Base-by-base conservation (phyloP, 1,140 invertebrate species). In the Rhagoletis zephyria region DNA sequence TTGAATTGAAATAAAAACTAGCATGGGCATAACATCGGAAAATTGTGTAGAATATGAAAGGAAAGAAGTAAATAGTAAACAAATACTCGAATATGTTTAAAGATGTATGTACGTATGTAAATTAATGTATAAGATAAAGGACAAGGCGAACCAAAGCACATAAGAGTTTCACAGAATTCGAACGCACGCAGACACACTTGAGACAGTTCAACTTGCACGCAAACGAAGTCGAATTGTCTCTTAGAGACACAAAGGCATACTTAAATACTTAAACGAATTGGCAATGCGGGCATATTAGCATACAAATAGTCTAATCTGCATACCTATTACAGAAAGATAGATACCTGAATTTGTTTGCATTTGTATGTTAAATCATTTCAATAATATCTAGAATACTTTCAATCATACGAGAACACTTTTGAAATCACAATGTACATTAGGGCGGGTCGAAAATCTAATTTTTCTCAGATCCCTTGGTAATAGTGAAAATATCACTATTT, bases 1-100 rank as follows among this genome's bases (percentile, higher is more conserved):
- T 5, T 48, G 0, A 10, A 6, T 48, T 42, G 74, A 81, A 81
- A 81, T 81, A 81, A 56, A 56, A 30, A 81, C 74, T 81, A 81
- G 19, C 74, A 81, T 48, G 74, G 74, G 30, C 74, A 19, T 81
- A 81, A 56, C 48, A 81, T 81, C 56, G 74, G 74, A 81, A 81
- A 81, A 81, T 56, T 59, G 45, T 19, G 74, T 81, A 81, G 45
- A 56, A 81, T 56, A 81, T 19, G 10, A 81, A 56, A 2, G 5
- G 7, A 59, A 56, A 81, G 2, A 81, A 42, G 65, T 7, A 45
- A 70, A 77, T 14, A 48, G 16, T 45, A 0, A 51, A 77, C 6
- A 67, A 67, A 40, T 7, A 67, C 6, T 5, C 40, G 10, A 4
- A 67, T 4, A 63, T 30, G n/a, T 63, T 14, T n/a, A 63, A 63